Percentiles rank a stretch among this genome's conserved stretches.
phyloP scores from a whole-genome alignment of 1,140 invertebrate species.

The Heliconius melpomene region DNA sequence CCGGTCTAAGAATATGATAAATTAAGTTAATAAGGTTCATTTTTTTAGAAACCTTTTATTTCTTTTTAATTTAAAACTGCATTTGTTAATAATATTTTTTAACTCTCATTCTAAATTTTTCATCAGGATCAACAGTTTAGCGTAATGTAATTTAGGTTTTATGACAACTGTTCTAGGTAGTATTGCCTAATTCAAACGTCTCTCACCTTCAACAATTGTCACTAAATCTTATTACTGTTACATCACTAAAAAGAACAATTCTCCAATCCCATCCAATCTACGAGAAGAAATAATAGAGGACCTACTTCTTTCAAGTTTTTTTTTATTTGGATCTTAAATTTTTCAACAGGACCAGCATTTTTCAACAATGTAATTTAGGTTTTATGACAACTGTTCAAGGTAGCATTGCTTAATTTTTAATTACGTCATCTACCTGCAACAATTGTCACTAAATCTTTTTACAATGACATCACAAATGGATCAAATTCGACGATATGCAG shows the following conservation, averaged over 20 bases:
- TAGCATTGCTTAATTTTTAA: not conserved
- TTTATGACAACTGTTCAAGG: not conserved
- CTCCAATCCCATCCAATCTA: too few species aligned
- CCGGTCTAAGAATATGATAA: too few species aligned
- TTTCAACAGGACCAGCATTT: too few species aligned
- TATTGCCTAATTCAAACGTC: not conserved
- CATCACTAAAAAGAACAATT: not conserved
- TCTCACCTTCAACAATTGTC: not conserved
- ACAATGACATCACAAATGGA: not conserved
- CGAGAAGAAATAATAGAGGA: too few species aligned
- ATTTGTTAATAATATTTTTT: too few species aligned
- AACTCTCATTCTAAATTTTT: not conserved
- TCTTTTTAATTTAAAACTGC: not conserved
- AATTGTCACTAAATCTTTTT: not conserved
- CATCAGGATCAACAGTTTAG: too few species aligned
- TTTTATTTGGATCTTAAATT: too few species aligned
- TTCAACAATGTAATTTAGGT: too few species aligned
- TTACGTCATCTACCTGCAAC: not conserved
- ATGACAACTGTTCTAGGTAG: not conserved
- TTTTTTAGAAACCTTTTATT: not conserved
- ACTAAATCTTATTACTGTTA: not conserved
- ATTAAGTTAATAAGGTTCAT: not conserved
- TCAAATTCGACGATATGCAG: too few species aligned
- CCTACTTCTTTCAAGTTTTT: too few species aligned
- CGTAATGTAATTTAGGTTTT: not conserved